Evolutionary conservation across 2,797 vertebrate species (phyloP), one percentile per base, ranked within the genome.

Genomic region (Euphonia xanthogaster): DNA sequence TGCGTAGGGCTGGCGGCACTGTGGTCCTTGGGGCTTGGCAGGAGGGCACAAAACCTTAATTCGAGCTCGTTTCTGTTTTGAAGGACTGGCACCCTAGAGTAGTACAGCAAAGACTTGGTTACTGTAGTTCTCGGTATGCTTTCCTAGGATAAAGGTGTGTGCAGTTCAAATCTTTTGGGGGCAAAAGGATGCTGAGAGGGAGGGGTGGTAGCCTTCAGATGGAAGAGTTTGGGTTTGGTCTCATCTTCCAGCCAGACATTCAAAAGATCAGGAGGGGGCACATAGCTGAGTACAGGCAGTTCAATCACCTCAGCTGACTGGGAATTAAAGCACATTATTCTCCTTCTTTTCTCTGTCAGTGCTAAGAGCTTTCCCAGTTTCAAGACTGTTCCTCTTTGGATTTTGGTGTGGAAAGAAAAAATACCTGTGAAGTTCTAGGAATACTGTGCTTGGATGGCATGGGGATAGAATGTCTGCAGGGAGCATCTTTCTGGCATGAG

Each of bases 361-460:
- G 10, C 44, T 65, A 35, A 15, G 17, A 74, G 37, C 63, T 97
- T 96, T 94, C 71, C 83, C 54, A 94, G 48, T 84, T 88, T 66
- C 30, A 39, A 68, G 62, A 45, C 79, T 85, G 37, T 35, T 55
- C 12, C 17, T 88, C 17, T 77, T 76, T 45, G 25, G 30, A 62
- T 61, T 44, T 39, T 45, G 31, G 14, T n/a, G 30, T 31, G 5
- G 58, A 12, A 37, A 61, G 84, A 72, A 71, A 80, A 54, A 39
- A 12, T 10, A 33, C 27, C n/a, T 70, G 61, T 39, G 24, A 58
- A 86, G 63, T 85, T 71, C 47, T n/a, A 7, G 14, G 40, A 77
- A 67, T 37, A 51, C 7, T 9, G 18, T 35, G 40, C 33, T 44
- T 84, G 19, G 85, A 57, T 75, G 51, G n/a, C 7, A 4, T 27